Evolutionary conservation across 2,888 invertebrate species (phyloP).

Genomic region (Tipula lateralis): DNA sequence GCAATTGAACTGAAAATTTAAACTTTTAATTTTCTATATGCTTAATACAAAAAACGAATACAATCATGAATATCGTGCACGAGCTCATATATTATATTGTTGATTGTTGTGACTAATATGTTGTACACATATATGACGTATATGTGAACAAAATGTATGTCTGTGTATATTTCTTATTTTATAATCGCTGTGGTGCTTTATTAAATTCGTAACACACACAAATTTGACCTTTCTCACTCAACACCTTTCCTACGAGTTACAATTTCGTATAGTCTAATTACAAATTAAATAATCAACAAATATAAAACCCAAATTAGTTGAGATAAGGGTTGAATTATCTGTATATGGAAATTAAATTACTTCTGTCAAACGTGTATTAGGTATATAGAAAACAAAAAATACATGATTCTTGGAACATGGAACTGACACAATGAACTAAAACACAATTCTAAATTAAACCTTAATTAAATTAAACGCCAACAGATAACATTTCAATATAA

Average conservation of each 20-base stretch:
- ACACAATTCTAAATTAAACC: too few species aligned
- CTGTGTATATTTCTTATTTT: background rate
- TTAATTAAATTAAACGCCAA: too few species aligned
- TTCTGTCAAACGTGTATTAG: too few species aligned
- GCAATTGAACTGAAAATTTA: slow-evolving; percentile 4
- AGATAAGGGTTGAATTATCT: background rate
- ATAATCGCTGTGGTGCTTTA: background rate
- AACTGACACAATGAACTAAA: background rate
- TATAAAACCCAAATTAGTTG: background rate
- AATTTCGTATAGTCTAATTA: too few species aligned
- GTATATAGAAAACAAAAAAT: background rate
- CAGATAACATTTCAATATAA: too few species aligned
- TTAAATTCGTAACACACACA: background rate
- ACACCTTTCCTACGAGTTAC: background rate
- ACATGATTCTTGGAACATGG: background rate
- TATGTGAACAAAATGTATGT: background rate
- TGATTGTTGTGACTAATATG: background rate
- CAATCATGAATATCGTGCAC: background rate
- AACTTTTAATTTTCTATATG: background rate
- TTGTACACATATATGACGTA: background rate
- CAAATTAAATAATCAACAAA: background rate
- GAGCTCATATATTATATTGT: too few species aligned
- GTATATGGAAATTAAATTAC: too few species aligned
- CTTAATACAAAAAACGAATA: background rate
- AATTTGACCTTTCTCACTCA: background rate